Percentiles rank a stretch among this genome's conserved stretches.
These are phyloP conservation scores for Caenorhabditis japonica DNA, from an alignment of 2,888 invertebrate genomes.

Conservation along the genomic window DNA sequence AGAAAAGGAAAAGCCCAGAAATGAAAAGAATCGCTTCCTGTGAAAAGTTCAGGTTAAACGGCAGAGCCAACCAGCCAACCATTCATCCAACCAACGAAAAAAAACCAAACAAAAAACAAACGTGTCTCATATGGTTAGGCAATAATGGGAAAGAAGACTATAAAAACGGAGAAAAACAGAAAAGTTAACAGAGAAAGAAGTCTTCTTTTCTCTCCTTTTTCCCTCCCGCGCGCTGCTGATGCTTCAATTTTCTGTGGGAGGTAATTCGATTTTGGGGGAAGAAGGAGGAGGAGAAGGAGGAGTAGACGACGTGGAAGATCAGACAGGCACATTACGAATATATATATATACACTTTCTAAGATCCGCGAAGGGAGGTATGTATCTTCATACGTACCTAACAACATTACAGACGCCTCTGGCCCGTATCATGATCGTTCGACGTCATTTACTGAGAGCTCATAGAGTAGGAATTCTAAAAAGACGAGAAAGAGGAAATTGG, in stretches of 20 bases:
- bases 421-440: constrained; percentile 32
- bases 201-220: constrained; percentile 3
- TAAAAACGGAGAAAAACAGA: constrained; percentile 26
- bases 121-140: constrained; percentile 21
- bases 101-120: constrained; percentile 1
- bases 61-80: too few relatives aligned
- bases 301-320: constrained; percentile 47
- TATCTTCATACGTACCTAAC: constrained; percentile 47
- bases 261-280: constrained; percentile 43
- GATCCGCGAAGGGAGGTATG: constrained; percentile 21
- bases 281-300: too few relatives aligned
- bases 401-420: constrained; percentile 24
- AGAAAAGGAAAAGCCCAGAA: background rate
- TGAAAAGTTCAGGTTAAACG: too few relatives aligned
- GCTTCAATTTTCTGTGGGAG: constrained; percentile 44
- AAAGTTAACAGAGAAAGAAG: constrained; percentile 36
- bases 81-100: too few relatives aligned
- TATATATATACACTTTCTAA: too few relatives aligned
- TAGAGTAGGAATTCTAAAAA: background rate
- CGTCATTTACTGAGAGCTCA: constrained; percentile 18
- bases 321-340: constrained; percentile 47
- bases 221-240: constrained; percentile 9
- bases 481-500: constrained; percentile 22
- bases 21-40: background rate
- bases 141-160: constrained; percentile 20